A percentile compares a stretch with the other conserved stretches of the same genome.
phyloP scores from a whole-genome alignment of 2,888 invertebrate genomes.

The Noctua pronuba region DNA sequence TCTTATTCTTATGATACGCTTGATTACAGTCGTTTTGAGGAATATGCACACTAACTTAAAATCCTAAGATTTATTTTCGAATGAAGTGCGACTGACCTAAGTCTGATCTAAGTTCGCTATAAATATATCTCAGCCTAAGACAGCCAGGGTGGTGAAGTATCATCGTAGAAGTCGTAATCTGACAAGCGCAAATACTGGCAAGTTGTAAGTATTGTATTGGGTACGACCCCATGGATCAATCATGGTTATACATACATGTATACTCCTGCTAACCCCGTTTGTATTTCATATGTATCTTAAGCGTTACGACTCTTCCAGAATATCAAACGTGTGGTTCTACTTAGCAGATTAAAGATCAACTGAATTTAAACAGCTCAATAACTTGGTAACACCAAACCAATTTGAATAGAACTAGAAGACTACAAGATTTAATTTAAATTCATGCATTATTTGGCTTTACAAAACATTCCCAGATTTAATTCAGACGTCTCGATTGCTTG shows the following conservation, averaged over 20 bases:
- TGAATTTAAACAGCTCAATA: background rate
- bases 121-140: too few relatives aligned
- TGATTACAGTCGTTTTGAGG: background rate
- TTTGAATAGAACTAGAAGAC: background rate
- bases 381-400: background rate
- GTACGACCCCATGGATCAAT: rapidly evolving
- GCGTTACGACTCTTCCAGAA: background rate
- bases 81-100: background rate
- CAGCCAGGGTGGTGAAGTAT: too few relatives aligned
- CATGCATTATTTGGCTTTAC: conserved; percentile 3
- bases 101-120: background rate
- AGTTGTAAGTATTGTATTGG: background rate
- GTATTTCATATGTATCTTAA: background rate
- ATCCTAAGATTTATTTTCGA: background rate
- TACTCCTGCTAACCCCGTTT: background rate
- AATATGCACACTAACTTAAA: background rate
- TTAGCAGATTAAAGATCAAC: background rate
- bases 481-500: conserved; percentile 11
- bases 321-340: background rate
- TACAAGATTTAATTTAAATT: background rate
- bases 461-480: background rate
- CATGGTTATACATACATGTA: background rate
- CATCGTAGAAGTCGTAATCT: background rate
- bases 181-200: background rate
- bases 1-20: background rate